A percentile compares a stretch with the other conserved stretches of the same genome.
These are phyloP conservation scores for Rhineura floridana DNA, from an alignment of 2,113 vertebrate species.

Conservation along the genomic window DNA sequence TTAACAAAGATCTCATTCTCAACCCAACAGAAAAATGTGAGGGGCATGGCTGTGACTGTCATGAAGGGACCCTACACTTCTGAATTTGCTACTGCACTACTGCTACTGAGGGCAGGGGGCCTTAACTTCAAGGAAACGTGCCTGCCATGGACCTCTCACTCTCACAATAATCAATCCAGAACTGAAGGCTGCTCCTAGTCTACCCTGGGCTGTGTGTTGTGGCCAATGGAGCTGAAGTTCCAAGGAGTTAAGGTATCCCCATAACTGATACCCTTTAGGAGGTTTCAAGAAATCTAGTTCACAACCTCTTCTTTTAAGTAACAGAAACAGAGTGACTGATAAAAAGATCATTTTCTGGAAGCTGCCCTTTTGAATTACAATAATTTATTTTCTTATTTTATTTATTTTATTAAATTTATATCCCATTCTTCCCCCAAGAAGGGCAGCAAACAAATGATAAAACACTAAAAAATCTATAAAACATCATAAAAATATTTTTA, in stretches of 20 bases:
- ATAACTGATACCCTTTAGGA: no score
- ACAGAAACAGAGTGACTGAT: background rate
- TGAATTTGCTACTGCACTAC: no score
- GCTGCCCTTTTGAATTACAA: background rate
- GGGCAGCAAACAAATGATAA: no score
- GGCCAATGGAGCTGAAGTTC: background rate
- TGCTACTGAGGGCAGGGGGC: background rate
- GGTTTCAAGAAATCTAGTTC: background rate
- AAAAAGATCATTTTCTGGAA: background rate
- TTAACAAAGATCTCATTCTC: no score
- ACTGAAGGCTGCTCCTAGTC: background rate
- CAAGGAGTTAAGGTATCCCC: background rate
- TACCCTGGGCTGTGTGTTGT: background rate
- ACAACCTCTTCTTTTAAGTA: background rate
- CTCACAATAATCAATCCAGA: background rate
- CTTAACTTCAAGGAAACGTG: background rate
- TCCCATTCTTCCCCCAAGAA: no score
- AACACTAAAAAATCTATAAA: no score
- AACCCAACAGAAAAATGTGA: no score
- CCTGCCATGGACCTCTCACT: background rate
- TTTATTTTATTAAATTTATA: no score
- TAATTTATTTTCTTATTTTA: no score
- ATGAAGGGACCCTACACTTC: background rate
- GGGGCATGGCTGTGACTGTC: no score
- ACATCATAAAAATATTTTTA: no score